These are phyloP conservation scores for Bucorvus abyssinicus DNA, from an alignment of 2,797 vertebrate species.

Conservation along the genomic window DNA sequence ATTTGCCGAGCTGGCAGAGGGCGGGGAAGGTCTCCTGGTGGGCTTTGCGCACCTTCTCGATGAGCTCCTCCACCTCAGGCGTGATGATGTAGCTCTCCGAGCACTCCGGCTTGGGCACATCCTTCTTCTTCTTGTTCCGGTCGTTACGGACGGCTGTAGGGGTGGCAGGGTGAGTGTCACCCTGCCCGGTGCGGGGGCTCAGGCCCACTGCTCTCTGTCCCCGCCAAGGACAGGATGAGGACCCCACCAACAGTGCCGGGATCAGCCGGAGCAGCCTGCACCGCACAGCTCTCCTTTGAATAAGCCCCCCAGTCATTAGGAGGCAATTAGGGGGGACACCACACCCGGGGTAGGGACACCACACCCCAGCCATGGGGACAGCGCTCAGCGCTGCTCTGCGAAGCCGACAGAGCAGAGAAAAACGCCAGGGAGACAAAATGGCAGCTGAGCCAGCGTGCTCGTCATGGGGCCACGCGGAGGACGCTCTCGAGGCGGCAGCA, in stretches of 20 bases:
- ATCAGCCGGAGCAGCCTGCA: conserved; percentile 78
- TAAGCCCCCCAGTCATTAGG: conserved; percentile 76
- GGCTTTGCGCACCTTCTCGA: conserved; percentile 95
- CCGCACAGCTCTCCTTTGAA: conserved; percentile 75
- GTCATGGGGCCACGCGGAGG: conserved; percentile 65
- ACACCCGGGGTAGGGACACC: conserved; percentile 49
- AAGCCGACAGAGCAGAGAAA: conserved; percentile 60
- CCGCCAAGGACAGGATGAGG: background rate
- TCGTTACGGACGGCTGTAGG: conserved; percentile 92
- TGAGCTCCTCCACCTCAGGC: conserved; percentile 93
- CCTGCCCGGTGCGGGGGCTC: background rate
- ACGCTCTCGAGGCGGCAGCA: conserved; percentile 36
- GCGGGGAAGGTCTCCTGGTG: conserved; percentile 98
- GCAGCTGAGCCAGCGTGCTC: conserved; percentile 84
- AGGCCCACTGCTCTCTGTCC: accelerated
- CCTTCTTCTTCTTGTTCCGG: conserved; percentile 99
- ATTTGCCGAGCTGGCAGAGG: conserved; percentile 97
- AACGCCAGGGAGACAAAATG: conserved; percentile 82
- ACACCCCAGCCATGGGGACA: accelerated
- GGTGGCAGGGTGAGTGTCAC: background rate
- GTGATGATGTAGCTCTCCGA: conserved; percentile 91
- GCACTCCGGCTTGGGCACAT: conserved; percentile 91
- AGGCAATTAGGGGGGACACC: conserved; percentile 81
- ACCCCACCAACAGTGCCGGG: background rate
- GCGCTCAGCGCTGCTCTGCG: conserved; percentile 23